phyloP scores from a whole-genome alignment of 2,113 vertebrate genomes.

The Cervus canadensis region DNA sequence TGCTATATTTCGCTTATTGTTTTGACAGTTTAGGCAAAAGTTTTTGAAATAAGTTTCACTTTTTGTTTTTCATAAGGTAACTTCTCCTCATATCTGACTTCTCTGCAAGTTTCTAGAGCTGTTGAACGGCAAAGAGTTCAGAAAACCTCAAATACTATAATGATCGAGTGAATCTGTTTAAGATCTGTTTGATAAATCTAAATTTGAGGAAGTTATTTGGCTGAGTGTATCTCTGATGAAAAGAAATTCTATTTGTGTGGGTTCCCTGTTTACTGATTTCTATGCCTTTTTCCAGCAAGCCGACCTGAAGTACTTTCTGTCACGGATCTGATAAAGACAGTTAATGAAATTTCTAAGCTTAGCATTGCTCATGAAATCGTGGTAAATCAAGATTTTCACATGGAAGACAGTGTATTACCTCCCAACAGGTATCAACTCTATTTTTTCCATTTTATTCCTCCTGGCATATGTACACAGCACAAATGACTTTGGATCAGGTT shows the following conservation, averaged over 20 bases:
- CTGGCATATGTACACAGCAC: background rate
- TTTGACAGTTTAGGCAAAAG: background rate
- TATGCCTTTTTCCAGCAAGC: conserved; percentile 69
- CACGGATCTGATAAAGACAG: conserved; percentile 65
- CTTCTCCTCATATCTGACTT: background rate
- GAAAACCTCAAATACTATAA: background rate
- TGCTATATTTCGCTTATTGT: background rate
- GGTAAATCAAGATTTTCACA: conserved; percentile 75
- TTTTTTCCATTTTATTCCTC: background rate
- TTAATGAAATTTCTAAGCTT: conserved; percentile 76
- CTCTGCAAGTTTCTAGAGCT: background rate
- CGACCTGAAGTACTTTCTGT: conserved; percentile 50
- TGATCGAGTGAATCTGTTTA: background rate
- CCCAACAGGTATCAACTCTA: conserved; percentile 67
- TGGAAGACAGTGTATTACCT: conserved; percentile 67
- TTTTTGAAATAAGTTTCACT: background rate
- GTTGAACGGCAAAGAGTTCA: background rate
- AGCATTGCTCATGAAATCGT: conserved; percentile 74
- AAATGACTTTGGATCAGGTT: background rate
- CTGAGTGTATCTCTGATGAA: background rate
- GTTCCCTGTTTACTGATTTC: background rate
- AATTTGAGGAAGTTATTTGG: background rate
- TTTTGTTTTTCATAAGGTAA: background rate
- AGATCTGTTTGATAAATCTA: background rate
- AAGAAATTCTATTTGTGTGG: background rate